Evolutionary conservation across 2,113 vertebrate species (phyloP).

Genomic region (Takifugu bimaculatus): DNA sequence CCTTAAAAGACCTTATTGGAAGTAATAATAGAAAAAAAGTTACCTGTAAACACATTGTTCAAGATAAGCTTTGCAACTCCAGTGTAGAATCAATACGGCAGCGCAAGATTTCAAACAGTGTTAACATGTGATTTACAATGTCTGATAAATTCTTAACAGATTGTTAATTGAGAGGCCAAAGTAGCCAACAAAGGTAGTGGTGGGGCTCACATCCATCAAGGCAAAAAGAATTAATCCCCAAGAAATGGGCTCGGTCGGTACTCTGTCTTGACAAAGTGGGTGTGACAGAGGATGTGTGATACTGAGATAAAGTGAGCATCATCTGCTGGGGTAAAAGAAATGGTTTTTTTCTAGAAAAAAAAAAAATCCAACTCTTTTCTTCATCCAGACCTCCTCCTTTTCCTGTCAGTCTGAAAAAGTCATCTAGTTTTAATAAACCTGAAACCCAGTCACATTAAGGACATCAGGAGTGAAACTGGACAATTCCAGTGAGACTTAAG

Average conservation of each 20-base stretch:
- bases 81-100: conserved; percentile 45
- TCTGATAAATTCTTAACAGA: conserved; percentile 47
- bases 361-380: conserved; percentile 5
- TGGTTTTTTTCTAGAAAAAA: conserved; percentile 4
- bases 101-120: conserved; percentile 40
- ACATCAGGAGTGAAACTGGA: too few relatives aligned
- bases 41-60: conserved; percentile 33
- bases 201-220: conserved; percentile 40
- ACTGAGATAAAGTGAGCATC: conserved; percentile 34
- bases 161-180: conserved; percentile 49
- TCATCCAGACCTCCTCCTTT: neutral
- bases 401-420: neutral
- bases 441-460: too few relatives aligned
- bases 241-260: conserved; percentile 32
- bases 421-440: conserved; percentile 1
- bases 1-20: neutral
- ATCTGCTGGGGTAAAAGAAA: conserved; percentile 5
- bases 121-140: conserved; percentile 54
- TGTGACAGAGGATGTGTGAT: conserved; percentile 26
- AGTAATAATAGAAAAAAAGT: conserved; percentile 10
- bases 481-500: neutral
- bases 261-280: conserved; percentile 22
- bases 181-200: conserved; percentile 35
- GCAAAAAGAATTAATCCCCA: conserved; percentile 42
- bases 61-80: conserved; percentile 35